phyloP scores from a whole-genome alignment of 1,140 invertebrate genomes.

The Danaus melanippus region DNA sequence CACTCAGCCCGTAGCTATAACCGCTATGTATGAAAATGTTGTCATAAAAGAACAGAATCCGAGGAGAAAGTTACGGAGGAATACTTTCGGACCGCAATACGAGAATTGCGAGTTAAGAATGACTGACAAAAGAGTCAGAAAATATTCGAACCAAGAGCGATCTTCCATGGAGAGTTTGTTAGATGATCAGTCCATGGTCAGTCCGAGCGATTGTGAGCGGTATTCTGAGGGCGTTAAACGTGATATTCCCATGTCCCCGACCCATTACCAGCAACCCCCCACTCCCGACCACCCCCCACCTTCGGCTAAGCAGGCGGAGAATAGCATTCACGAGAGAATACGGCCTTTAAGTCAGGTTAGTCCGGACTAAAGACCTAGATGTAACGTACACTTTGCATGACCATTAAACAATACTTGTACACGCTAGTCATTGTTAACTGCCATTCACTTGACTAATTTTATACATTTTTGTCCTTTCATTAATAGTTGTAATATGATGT shows the following conservation, averaged over 20 bases:
- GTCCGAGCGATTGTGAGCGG: constrained; percentile 60
- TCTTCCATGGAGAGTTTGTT: constrained; percentile 78
- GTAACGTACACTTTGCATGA: no score
- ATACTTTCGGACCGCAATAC: constrained; percentile 72
- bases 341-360: constrained; percentile 89
- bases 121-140: constrained; percentile 49
- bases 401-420: constrained; percentile 2
- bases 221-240: constrained; percentile 53
- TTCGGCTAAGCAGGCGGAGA: constrained; percentile 90
- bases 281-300: constrained; percentile 96
- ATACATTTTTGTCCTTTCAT: no score
- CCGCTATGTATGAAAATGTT: constrained; percentile 81
- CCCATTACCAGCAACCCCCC: constrained; percentile 91
- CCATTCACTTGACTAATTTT: constrained; percentile 2
- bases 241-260: constrained; percentile 81
- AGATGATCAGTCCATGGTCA: constrained; percentile 68
- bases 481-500: no score
- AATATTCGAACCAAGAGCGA: constrained; percentile 70
- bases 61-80: constrained; percentile 77
- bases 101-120: constrained; percentile 75
- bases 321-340: constrained; percentile 91
- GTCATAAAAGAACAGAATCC: constrained; percentile 82
- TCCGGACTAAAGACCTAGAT: constrained; percentile 37
- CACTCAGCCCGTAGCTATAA: constrained; percentile 80
- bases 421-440: neutral